These are phyloP conservation scores for Myopa tessellatipennis DNA, from an alignment of 2,888 invertebrate species.

Conservation along the genomic window DNA sequence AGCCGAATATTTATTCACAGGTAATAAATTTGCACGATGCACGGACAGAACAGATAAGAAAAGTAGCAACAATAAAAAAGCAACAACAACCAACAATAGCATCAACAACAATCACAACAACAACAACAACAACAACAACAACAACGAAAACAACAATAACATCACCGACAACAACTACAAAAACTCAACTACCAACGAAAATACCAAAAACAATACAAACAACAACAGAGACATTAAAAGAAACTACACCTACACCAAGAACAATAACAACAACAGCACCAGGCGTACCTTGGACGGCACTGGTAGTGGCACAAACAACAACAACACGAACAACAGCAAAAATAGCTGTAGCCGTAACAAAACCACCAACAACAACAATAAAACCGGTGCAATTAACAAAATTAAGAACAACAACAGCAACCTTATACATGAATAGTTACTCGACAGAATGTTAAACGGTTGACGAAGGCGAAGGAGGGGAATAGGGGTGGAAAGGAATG, in stretches of 20 bases:
- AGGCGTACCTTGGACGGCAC: slow-evolving; percentile 49
- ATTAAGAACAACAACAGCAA: slow-evolving; percentile 1
- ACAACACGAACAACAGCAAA: not conserved
- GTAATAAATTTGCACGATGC: slow-evolving; percentile 67
- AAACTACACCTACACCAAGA: not conserved
- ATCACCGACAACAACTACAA: slow-evolving; percentile 6
- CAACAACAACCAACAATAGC: slow-evolving; percentile 3
- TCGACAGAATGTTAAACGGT: slow-evolving; percentile 54
- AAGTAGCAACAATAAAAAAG: slow-evolving; percentile 26
- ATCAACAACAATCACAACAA: not conserved
- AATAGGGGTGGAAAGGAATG: too few species aligned
- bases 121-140: slow-evolving; percentile 5
- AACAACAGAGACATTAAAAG: not conserved
- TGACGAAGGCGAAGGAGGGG: not conserved
- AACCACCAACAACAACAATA: not conserved
- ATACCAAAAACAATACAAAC: not conserved
- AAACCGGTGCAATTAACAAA: not conserved
- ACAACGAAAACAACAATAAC: not conserved
- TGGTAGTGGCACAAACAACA: not conserved
- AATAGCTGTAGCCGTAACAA: not conserved
- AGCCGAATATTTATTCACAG: slow-evolving; percentile 69
- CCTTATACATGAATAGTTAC: slow-evolving; percentile 51
- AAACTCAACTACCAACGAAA: not conserved
- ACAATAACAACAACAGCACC: slow-evolving; percentile 12
- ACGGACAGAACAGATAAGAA: slow-evolving; percentile 42